Conservation (phyloP, 2,888 invertebrate genomes). For the Pterostichus madidus region DNA sequence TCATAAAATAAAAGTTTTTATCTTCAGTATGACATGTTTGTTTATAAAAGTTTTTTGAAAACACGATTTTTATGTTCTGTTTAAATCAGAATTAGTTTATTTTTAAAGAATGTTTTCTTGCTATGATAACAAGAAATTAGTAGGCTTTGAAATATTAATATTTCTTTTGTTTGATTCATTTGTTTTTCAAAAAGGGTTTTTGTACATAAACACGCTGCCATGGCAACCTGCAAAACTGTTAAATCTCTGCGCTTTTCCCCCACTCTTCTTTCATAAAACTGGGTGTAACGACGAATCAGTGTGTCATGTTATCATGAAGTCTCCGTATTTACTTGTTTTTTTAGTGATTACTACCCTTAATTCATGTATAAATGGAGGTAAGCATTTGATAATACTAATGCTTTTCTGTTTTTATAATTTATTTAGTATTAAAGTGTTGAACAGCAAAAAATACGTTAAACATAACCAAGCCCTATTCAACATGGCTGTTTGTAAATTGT, state of each 20-base stretch:
- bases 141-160: background rate
- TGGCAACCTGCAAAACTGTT: constrained; percentile 52
- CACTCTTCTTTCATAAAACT: constrained; percentile 46
- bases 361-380: constrained; percentile 66
- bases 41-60: background rate
- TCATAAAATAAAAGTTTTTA: constrained; percentile 2
- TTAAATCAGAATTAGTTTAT: background rate
- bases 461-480: constrained; percentile 66
- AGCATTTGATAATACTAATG: constrained; percentile 15
- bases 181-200: background rate
- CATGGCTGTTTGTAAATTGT: constrained; percentile 59
- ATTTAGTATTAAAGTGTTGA: constrained; percentile 25
- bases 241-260: constrained; percentile 38
- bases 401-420: constrained; percentile 6
- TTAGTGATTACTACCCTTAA: constrained; percentile 62
- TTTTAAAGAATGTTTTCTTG: background rate
- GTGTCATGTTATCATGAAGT: constrained; percentile 67
- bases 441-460: constrained; percentile 24
- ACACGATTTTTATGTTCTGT: background rate
- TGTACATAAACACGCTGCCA: constrained; percentile 11
- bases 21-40: background rate
- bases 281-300: constrained; percentile 53
- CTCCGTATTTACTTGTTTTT: constrained; percentile 65
- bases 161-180: background rate
- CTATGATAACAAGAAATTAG: background rate